phyloP scores from a whole-genome alignment of 2,888 invertebrate genomes.

The Agrochola lychnidis region DNA sequence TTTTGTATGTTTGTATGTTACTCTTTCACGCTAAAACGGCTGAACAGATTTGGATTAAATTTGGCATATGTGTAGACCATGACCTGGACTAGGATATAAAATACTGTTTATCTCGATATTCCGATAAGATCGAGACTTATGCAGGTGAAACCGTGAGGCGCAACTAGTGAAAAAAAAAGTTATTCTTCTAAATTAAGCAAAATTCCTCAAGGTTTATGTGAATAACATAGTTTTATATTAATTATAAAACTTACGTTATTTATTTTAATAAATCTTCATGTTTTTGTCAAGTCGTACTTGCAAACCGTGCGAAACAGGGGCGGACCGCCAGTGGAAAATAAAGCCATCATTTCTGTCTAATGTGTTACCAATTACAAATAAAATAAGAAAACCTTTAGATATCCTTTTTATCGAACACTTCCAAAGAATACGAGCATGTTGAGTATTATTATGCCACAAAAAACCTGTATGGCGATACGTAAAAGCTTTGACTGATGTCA shows the following conservation, averaged over 20 bases:
- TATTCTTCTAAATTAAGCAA: too few species aligned
- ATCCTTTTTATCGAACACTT: conserved; percentile 55
- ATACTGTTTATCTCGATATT: too few species aligned
- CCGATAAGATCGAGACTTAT: too few species aligned
- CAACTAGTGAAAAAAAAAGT: too few species aligned
- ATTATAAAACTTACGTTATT: background rate
- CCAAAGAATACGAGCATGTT: conserved; percentile 51
- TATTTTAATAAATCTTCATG: background rate
- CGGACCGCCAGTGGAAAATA: background rate
- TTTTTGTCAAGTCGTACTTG: background rate
- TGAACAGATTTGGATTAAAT: too few species aligned
- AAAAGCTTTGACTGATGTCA: conserved; percentile 75
- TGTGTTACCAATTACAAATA: conserved; percentile 42
- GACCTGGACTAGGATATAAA: fast-evolving
- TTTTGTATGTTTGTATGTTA: too few species aligned
- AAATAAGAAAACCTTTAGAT: conserved; percentile 29
- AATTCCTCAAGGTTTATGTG: background rate
- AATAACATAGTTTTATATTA: background rate
- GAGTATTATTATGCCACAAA: conserved; percentile 58
- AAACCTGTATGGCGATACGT: conserved; percentile 65
- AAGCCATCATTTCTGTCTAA: background rate
- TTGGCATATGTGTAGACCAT: too few species aligned
- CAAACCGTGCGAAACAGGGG: background rate
- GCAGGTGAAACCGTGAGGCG: too few species aligned
- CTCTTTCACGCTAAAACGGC: too few species aligned